Base-by-base conservation (phyloP, 2,113 vertebrate genomes). In the Rhea americana region DNA sequence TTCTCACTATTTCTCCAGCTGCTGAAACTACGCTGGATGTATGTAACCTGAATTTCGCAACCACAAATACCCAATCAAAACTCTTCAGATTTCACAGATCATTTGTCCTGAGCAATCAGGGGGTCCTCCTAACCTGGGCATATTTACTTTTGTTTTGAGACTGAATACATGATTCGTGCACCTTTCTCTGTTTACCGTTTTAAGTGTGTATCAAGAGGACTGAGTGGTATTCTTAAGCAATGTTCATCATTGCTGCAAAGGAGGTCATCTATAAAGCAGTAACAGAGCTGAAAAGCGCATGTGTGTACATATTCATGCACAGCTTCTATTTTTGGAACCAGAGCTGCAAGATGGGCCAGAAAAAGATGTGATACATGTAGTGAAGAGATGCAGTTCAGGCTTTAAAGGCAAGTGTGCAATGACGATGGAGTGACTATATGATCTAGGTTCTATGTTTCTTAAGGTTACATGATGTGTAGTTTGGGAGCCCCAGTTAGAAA, bases 131-230 rank as follows among this genome's bases (percentile, higher is more conserved):
- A 78, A 71, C n/a, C 32, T 13, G 7, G 61, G 26, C 59, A 73
- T 14, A 8, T 21, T 55, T 53, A 76, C 26, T 59, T 56, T 2
- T 26, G 35, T 61, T 62, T 37, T 71, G 63, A 82, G 63, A 70
- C 25, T 12, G 45, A 37, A 41, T 3, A 20, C 1, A 26, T 0
- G 19, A 50, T n/a, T 20, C 0, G 0, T 28, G 71, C 0, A 1
- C 16, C 41, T 70, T 59, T 59, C n/a, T 28, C 79, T 67, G 24
- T 50, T 62, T 8, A 5, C 2, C 59, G 24, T 45, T 75, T 55
- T 41, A 14, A 13, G 62, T 13, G 20, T 37, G 10, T 13, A 39
- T 50, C 59, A 73, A 55, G 59, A 89, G 45, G 26, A 73, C 76
- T 3, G 10, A 79, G 35, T 16, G 51, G 87, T 17, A 53, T 47